Base-by-base conservation (phyloP, 2,113 vertebrate species). In the Castor canadensis region DNA sequence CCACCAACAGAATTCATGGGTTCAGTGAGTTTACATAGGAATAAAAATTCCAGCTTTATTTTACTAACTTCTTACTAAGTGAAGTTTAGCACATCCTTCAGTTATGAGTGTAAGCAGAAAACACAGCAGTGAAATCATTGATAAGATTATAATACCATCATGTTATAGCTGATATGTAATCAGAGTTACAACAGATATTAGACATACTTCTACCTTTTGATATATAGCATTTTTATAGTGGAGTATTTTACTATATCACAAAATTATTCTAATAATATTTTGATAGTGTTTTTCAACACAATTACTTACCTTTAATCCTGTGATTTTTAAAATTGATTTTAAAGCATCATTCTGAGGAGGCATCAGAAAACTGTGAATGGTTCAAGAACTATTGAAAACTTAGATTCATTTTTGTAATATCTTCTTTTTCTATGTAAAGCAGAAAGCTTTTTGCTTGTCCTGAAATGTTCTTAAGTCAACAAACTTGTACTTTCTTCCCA, bases 401-500 rank as follows among this genome's bases (percentile, higher is more conserved):
- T 81, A 56, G 67, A 56, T 28, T 64, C 24, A 22, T 85, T 84
- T 96, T 83, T 75, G 75, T 87, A 26, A 49, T 24, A 10, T 62
- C 40, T 83, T 13, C 16, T 66, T 86, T 90, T 67, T 91, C 72
- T 81, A 24, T 47, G 10, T 64, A 90, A 66, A 66, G 35, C 58
- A 73, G 4, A 72, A 90, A 87, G 54, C n/a, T 24, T 40, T 77
- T 95, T 95, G 28, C 24, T 89, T 62, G 84, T 92, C 88, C 94
- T 95, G 43, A 95, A 95, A 88, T 94, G 19, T 60, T 47, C 30
- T 6, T 56, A 90, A 95, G 22, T 56, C 60, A 87, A 69, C 77
- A 86, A 95, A 47, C 56, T 94, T 94, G 19, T 58, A 43, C n/a
- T 89, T 54, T 77, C 73, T 96, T 96, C 49, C 62, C 90, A 77